Conservation (phyloP, 2,113 vertebrate species). For the Phodopus roborovskii region DNA sequence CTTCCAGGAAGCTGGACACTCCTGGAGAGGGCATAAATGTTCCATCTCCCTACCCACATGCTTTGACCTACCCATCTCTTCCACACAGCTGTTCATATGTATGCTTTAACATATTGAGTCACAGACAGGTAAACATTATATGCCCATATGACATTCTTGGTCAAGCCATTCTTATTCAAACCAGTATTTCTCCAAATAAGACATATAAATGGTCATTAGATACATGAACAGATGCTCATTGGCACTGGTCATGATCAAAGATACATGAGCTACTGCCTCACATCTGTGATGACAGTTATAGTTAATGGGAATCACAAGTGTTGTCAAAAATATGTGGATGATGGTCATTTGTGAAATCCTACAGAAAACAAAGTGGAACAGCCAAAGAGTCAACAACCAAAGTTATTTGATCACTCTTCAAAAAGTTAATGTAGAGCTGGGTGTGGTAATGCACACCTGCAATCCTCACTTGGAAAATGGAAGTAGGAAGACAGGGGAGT, state of each 20-base stretch:
- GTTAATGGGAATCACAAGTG: slow-evolving; percentile 4
- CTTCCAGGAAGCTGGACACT: neutral
- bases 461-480: neutral
- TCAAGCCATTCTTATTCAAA: neutral
- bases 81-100: neutral
- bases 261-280: neutral
- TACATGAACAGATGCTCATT: slow-evolving; percentile 15
- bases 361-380: neutral
- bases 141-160: neutral
- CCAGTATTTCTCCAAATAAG: slow-evolving; percentile 38
- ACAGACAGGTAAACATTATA: neutral
- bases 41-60: neutral
- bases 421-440: neutral
- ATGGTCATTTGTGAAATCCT: neutral
- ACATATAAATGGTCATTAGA: neutral
- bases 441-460: neutral
- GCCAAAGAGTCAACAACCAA: neutral
- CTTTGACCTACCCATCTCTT: neutral
- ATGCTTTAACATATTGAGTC: neutral
- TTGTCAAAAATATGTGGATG: neutral
- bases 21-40: neutral
- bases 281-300: neutral
- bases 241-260: slow-evolving; percentile 24
- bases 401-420: neutral
- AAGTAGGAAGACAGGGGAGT: neutral